Conservation (phyloP, 2,797 vertebrate species). For the Otolemur crassicaudatus region DNA sequence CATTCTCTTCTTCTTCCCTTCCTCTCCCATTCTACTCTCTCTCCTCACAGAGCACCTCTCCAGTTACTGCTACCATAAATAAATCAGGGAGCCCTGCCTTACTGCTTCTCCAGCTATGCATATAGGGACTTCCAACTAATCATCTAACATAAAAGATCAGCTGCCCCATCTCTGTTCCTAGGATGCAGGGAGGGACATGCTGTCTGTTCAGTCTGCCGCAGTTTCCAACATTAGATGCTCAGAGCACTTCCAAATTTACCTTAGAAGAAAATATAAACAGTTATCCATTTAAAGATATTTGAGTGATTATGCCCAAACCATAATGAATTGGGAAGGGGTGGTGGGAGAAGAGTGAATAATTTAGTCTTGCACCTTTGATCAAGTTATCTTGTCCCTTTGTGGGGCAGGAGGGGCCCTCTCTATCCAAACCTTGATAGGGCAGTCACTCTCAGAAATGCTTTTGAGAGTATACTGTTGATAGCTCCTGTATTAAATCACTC, state of each 20-base stretch:
- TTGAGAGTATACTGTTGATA: neutral
- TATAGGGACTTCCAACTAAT: neutral
- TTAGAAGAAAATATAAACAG: neutral
- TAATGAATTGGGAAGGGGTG: no score
- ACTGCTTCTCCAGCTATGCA: neutral
- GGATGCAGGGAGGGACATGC: neutral
- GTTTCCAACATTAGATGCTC: neutral
- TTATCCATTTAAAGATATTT: neutral
- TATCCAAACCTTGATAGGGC: neutral
- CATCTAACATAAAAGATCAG: neutral
- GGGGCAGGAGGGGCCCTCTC: neutral
- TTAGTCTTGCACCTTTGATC: neutral
- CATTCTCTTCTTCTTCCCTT: neutral
- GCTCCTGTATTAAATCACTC: neutral
- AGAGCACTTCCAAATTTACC: neutral
- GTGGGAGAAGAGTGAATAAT: neutral
- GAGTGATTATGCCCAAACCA: neutral
- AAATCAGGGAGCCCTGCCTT: neutral
- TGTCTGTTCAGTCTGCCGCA: neutral
- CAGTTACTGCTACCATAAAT: neutral
- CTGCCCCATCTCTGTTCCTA: neutral
- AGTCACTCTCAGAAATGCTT: neutral
- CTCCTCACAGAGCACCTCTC: neutral
- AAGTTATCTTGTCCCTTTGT: neutral
- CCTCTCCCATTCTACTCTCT: neutral